Evolutionary conservation across 2,888 invertebrate species (phyloP), one percentile per base, ranked within the genome.

Genomic region (Polymixis lichenea): DNA sequence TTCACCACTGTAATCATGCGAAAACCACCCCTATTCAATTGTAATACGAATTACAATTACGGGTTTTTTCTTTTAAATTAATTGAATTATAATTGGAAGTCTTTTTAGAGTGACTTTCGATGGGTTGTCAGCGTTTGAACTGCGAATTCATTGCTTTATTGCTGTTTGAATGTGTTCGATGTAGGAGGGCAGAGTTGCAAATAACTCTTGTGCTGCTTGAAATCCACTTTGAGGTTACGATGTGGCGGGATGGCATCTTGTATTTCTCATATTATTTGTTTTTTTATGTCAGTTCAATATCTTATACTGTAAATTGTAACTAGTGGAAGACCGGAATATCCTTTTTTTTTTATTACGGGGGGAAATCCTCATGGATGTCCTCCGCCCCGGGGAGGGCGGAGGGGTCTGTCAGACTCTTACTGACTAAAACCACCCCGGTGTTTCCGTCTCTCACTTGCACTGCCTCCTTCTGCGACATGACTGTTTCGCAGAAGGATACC

Each of bases 1-100:
- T 70, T 53, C 53, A 65, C 62, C 61, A 46, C 72, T 69, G 60
- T 72, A 73, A 70, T 66, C 64, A 65, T 22, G 69, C 78, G 49
- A 90, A 85, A 85, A 75, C 71, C 72, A 82, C 80, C 89, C 80
- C 70, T 91, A 89, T 68, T 2, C 7, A 67, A 68, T 74, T 60
- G 80, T 6, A 67, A 79, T 89, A 91, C 80, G 85, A 72, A 58
- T 75, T 67, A 81, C 73, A 64, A 72, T 58, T 70, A 71, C 49
- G 32, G 25, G 9, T 43, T 73, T 78, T 86, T 87, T 83, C 82
- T 90, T 88, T 92, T 89, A 89, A 92, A 93, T 94, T 94, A 94
- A 94, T 94, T 93, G 92, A 85, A 90, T 86, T 88, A 87, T 87
- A 90, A 91, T 91, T 90, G 94, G 91, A 85, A 93, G 91, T 92